phyloP scores from a whole-genome alignment of 2,888 invertebrate species.

The Dryomyza anilis region DNA sequence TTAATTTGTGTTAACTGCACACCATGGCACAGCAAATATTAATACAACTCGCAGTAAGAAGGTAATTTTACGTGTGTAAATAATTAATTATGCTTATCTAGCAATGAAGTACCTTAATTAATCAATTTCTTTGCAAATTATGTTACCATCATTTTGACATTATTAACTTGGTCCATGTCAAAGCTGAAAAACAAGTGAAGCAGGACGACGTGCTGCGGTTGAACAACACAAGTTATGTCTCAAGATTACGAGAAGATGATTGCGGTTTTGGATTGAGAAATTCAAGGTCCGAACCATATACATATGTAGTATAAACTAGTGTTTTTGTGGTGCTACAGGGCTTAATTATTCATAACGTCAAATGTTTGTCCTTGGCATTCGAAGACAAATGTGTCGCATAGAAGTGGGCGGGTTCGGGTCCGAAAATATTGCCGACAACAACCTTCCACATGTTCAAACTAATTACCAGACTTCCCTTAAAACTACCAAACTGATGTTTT shows the following conservation, averaged over 20 bases:
- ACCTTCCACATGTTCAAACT: constrained; percentile 34
- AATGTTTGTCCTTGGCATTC: constrained; percentile 6
- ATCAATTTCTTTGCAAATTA: constrained; percentile 43
- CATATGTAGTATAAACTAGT: background rate
- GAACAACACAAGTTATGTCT: background rate
- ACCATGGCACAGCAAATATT: no score
- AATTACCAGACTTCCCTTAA: constrained; percentile 33
- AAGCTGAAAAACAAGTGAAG: no score
- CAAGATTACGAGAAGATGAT: constrained; percentile 29
- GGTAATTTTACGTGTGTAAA: constrained; percentile 36
- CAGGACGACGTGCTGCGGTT: background rate
- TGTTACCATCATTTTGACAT: constrained; percentile 35
- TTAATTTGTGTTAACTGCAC: constrained; percentile 41
- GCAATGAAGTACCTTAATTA: constrained; percentile 3
- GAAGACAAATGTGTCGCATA: background rate
- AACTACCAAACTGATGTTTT: background rate
- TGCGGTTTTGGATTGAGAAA: constrained; percentile 26
- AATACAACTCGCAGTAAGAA: no score
- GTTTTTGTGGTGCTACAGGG: constrained; percentile 16
- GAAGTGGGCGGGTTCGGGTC: background rate
- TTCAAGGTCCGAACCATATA: background rate
- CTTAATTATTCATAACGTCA: constrained; percentile 39
- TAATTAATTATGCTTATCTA: constrained; percentile 40
- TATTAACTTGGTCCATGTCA: constrained; percentile 22
- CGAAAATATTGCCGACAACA: background rate